Evolutionary conservation across 35 echinoderm and acorn worm species (phyloP).

Genomic region (Hemicentrotus pulcherrimus): DNA sequence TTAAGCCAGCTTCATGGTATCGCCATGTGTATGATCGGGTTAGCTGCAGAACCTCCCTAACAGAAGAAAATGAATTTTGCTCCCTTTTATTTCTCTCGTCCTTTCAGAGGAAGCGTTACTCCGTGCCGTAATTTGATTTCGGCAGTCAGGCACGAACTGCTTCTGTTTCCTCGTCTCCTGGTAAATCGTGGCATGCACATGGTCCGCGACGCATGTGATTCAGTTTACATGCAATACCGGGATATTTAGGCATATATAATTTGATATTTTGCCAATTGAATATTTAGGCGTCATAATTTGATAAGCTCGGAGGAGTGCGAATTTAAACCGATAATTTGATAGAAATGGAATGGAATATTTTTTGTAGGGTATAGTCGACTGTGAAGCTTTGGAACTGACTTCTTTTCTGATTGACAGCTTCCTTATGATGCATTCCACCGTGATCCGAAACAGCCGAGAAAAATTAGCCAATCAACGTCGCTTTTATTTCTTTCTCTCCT

Average conservation of each 20-base stretch:
- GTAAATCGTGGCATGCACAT: conserved; percentile 5
- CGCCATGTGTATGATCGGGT: conserved; percentile 43
- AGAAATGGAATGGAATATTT: conserved; percentile 38
- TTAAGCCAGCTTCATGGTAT: neutral
- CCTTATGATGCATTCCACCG: neutral
- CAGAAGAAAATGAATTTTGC: neutral
- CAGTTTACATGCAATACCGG: conserved; percentile 39
- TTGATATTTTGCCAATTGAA: conserved; percentile 55
- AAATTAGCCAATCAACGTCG: neutral
- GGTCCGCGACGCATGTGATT: conserved; percentile 30
- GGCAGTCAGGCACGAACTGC: neutral
- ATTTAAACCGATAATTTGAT: conserved; percentile 54
- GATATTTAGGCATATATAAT: conserved; percentile 58
- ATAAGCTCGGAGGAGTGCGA: neutral
- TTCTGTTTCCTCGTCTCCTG: conserved; percentile 37
- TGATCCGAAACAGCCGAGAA: neutral
- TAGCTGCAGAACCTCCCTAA: conserved; percentile 21
- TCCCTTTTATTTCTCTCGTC: conserved; percentile 22
- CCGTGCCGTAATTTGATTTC: conserved; percentile 36
- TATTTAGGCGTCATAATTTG: conserved; percentile 50
- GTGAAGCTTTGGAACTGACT: neutral
- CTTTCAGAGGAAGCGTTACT: conserved; percentile 30
- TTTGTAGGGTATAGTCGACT: neutral
- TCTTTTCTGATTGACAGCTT: neutral
- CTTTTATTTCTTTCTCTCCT: neutral